These are phyloP conservation scores for Drosophila anomelani DNA, from an alignment of 2,888 invertebrate genomes.

Conservation along the genomic window DNA sequence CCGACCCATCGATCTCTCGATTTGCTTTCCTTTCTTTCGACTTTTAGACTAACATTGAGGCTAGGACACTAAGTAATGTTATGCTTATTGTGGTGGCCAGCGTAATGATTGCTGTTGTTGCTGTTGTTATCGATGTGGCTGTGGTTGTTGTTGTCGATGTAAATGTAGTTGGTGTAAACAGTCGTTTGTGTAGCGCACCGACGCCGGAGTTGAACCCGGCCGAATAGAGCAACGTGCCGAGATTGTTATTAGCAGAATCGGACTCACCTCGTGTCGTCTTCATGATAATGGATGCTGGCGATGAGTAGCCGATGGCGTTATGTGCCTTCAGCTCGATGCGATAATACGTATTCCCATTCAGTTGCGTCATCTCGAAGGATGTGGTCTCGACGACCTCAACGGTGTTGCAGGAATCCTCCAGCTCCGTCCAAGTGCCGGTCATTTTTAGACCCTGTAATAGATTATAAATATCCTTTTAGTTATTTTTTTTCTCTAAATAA, in stretches of 20 bases:
- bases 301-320: slow-evolving; percentile 93
- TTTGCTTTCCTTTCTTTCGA: slow-evolving; percentile 25
- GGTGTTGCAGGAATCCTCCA: slow-evolving; percentile 86
- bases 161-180: slow-evolving; percentile 66
- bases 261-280: slow-evolving; percentile 95
- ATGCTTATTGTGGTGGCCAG: slow-evolving; percentile 83
- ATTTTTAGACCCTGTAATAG: slow-evolving; percentile 87
- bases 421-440: slow-evolving; percentile 88
- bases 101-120: slow-evolving; percentile 77
- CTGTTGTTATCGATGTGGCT: slow-evolving; percentile 74
- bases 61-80: slow-evolving; percentile 82
- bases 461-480: neutral
- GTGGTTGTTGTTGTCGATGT: slow-evolving; percentile 72
- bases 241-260: slow-evolving; percentile 85
- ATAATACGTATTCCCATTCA: slow-evolving; percentile 93
- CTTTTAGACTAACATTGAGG: slow-evolving; percentile 82
- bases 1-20: slow-evolving; percentile 17
- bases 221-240: slow-evolving; percentile 85
- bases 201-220: slow-evolving; percentile 84
- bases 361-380: slow-evolving; percentile 88
- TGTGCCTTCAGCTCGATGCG: slow-evolving; percentile 93
- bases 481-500: neutral
- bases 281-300: slow-evolving; percentile 91
- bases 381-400: slow-evolving; percentile 88
- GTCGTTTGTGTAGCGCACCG: slow-evolving; percentile 82